Conservation (phyloP, 64 coral and sea anemone genomes). For the Stylophora pistillata region DNA sequence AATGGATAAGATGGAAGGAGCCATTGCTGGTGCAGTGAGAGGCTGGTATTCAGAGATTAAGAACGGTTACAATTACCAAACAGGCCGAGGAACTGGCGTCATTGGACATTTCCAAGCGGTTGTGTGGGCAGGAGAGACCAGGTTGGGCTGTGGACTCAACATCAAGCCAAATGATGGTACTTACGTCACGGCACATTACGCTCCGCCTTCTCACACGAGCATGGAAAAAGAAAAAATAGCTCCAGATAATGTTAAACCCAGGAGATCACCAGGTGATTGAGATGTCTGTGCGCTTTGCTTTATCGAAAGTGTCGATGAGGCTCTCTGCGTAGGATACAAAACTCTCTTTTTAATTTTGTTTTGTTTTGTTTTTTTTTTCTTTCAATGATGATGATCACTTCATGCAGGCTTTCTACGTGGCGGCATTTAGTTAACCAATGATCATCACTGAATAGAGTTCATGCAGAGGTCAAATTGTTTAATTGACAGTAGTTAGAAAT, state of each 20-base stretch:
- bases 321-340: too few species aligned
- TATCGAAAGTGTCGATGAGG: too few species aligned
- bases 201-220: constrained; percentile 61
- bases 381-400: too few species aligned
- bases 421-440: too few species aligned
- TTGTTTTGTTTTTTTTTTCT: too few species aligned
- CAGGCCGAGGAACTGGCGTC: constrained; percentile 35
- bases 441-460: too few species aligned
- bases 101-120: constrained; percentile 69
- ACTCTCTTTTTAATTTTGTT: too few species aligned
- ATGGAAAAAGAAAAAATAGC: constrained; percentile 18
- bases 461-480: too few species aligned
- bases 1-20: constrained; percentile 54
- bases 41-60: constrained; percentile 97
- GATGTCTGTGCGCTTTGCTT: too few species aligned
- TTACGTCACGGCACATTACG: constrained; percentile 81
- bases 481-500: too few species aligned
- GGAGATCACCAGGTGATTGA: constrained; percentile 40
- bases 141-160: constrained; percentile 64
- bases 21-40: constrained; percentile 72
- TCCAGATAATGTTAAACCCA: constrained; percentile 35
- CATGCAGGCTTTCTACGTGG: too few species aligned
- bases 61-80: constrained; percentile 42
- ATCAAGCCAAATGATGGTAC: constrained; percentile 56
- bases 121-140: constrained; percentile 64